These are phyloP conservation scores for Ophion costatus DNA, from an alignment of 2,888 invertebrate genomes.

Conservation along the genomic window DNA sequence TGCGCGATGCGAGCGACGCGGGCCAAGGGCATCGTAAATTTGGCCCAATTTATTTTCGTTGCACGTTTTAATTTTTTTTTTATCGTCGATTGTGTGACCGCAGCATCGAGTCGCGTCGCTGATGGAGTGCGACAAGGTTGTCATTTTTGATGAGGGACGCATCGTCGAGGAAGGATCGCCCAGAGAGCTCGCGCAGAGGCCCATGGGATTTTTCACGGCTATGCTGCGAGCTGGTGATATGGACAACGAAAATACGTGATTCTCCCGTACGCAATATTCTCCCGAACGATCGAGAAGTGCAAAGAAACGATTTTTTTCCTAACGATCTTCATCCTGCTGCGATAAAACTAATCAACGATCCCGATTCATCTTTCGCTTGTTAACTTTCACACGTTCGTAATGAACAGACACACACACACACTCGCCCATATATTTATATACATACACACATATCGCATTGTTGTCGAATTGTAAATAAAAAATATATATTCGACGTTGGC, in stretches of 20 bases:
- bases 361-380: too few species aligned
- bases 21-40: not conserved
- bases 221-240: conserved; percentile 84
- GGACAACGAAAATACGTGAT: conserved; percentile 48
- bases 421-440: too few species aligned
- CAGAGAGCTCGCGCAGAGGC: conserved; percentile 85
- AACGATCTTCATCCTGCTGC: not conserved
- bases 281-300: not conserved
- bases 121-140: conserved; percentile 88
- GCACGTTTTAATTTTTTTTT: not conserved
- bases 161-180: conserved; percentile 89
- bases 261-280: not conserved
- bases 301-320: not conserved
- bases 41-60: not conserved
- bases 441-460: conserved; percentile 5
- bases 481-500: not conserved
- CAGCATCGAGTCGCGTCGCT: conserved; percentile 91
- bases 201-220: conserved; percentile 86
- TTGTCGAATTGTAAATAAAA: conserved; percentile 44
- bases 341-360: too few species aligned
- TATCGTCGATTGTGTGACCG: conserved; percentile 26
- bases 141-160: conserved; percentile 89
- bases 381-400: too few species aligned
- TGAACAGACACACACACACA: too few species aligned
- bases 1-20: not conserved